phyloP scores from a whole-genome alignment of 2,888 invertebrate genomes.

The Cosmorhoe ocellata region DNA sequence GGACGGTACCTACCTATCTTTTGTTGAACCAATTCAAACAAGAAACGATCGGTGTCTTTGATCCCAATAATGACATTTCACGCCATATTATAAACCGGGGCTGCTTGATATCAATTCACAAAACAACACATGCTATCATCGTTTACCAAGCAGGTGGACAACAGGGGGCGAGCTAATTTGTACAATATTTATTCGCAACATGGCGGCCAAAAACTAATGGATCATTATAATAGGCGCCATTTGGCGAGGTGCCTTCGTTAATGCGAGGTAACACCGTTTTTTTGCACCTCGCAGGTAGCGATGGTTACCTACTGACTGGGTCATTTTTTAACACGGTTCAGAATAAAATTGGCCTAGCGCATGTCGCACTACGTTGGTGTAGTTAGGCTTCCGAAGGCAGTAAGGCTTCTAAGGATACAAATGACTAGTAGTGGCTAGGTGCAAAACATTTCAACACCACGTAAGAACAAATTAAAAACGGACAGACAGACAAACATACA shows the following conservation, averaged over 20 bases:
- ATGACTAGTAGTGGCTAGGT: no score
- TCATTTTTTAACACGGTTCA: constrained; percentile 9
- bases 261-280: constrained; percentile 48
- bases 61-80: constrained; percentile 64
- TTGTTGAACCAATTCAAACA: constrained; percentile 20
- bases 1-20: no score
- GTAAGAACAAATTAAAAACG: no score
- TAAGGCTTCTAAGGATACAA: no score
- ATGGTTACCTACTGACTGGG: constrained; percentile 22
- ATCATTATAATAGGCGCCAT: constrained; percentile 66
- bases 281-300: constrained; percentile 26
- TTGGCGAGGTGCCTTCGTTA: constrained; percentile 69
- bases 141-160: constrained; percentile 59
- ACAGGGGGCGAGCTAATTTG: constrained; percentile 72
- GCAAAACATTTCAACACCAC: no score
- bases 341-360: no score
- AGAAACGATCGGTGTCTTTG: constrained; percentile 43
- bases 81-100: constrained; percentile 44
- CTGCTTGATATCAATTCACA: constrained; percentile 24
- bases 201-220: constrained; percentile 67
- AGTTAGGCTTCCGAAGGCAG: no score
- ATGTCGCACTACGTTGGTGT: no score
- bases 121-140: constrained; percentile 57
- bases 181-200: constrained; percentile 77
- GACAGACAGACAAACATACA: no score